Base-by-base conservation (phyloP, 2,113 vertebrate genomes). In the Notiomystis cincta region DNA sequence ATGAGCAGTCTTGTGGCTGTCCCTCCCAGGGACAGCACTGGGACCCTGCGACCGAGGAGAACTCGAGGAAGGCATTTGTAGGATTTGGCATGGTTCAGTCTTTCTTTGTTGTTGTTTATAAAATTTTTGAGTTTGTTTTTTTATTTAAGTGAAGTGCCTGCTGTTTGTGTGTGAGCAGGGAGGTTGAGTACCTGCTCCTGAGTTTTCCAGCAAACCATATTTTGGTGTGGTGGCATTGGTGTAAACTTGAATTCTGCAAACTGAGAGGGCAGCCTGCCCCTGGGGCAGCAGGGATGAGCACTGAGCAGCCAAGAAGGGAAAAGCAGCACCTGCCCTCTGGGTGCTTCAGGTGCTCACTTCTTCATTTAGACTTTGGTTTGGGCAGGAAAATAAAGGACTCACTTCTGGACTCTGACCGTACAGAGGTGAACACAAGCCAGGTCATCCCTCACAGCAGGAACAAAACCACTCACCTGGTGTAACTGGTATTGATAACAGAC, bases 181-280 rank as follows among this genome's bases (percentile, higher is more conserved):
- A 66, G 50, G 11, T 42, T 64, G 47, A 73, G 23, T 58, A 25
- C 42, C 53, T 67, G 44, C 85, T 88, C 69, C 56, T 38, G 37
- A 76, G n/a, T 67, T 91, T 90, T 88, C 61, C 61, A 83, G 35
- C 35, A 60, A 77, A 53, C 44, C 0, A 0, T 75, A 35, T 58
- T 81, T 78, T 73, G 67, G n/a, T 53, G 44, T 45, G 48, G 47
- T 70, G 64, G 48, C 79, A 45, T 53, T 47, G 47, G 44, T 67
- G 72, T 91, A 62, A 87, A 92, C 67, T 58, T 93, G 71, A 92
- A 83, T 88, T 94, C 87, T 94, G 67, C 81, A 75, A 22, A 25
- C 35, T 18, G 10, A 19, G 58, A 79, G 47, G 27, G 21, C 60
- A 56, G 45, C 69, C 54, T 51, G 40, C 60, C 56, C 72, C 64